Base-by-base conservation (phyloP, 2,888 invertebrate species). In the Luperina nickerlii region DNA sequence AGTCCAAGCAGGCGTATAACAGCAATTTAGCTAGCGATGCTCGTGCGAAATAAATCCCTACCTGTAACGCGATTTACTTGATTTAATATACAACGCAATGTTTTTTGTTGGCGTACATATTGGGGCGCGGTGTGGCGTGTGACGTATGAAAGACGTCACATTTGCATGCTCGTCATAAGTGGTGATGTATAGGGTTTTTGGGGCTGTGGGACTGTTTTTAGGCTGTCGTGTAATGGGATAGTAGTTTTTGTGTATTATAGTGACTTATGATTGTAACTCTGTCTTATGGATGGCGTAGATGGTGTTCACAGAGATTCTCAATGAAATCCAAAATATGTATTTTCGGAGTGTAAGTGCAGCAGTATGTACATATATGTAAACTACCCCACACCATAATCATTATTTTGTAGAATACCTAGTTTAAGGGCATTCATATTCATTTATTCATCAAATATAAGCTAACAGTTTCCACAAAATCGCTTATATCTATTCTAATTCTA, bases 21-120 rank as follows among this genome's bases (percentile, higher is more conserved):
- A 87, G 85, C 87, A 88, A 90, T 91, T 90, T 90, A 86, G 84
- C 86, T 73, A 81, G 85, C 85, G 85, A 80, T 87, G 89, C 83
- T 84, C 87, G 86, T 87, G 65, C 81, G 82, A 90, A 83, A 90
- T 91, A 91, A 91, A 91, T 91, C 89, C 84, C 71, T 82, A 81
- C 86, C 84, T 87, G 90, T 85, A 86, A 88, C 86, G 81, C 90
- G 88, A 90, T 91, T 91, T 89, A 87, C 90, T 90, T 91, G 91
- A 91, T 91, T 91, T 90, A 91, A 91, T 91, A 89, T 85, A 89
- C 81, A 84, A 77, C 83, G 88, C 87, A 82, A 82, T 88, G 84
- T 88, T 85, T 86, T 86, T 88, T 81, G 84, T 79, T 70, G 70
- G 82, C 83, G 68, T 80, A 88, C 88, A 87, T 89, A 88, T 89